Evolutionary conservation across 1,140 invertebrate species (phyloP), one percentile per base, ranked within the genome.

Genomic region (Acromyrmex charruanus): DNA sequence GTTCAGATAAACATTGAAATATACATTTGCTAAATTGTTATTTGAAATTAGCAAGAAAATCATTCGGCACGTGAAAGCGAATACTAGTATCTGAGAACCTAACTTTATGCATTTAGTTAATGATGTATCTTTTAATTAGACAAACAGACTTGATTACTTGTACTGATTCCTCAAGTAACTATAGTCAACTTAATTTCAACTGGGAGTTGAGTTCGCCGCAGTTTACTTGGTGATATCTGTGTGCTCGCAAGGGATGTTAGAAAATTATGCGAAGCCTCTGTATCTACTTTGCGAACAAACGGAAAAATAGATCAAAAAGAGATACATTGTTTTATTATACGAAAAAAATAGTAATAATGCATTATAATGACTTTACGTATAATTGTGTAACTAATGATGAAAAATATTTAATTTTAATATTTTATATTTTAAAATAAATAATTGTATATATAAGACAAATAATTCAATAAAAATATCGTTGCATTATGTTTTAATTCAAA

Each of bases 111-210:
- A 31, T 61, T 35, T 74, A 28, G 25, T 49, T 61, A 14, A 14
- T 25, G 69, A 74, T 75, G 63, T 75, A 84, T 84, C 55, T 75
- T 75, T 16, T 51, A 25, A 84, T 84, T 74, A 18, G 39, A 7
- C 28, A 35, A 84, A 74, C 25, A 58, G 55, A 49, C 53, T 51
- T 61, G 69, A 84, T 84, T 84, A 84, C 80, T 61, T 75, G 68
- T 63, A 28, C 69, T 25, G 55, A 74, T 84, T 82, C 68, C 80
- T 82, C 35, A 35, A 51, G 69, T 74, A 63, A 84, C 69, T 84
- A 84, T 51, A 75, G 18, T 6, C 55, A 72, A 84, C 39, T 84
- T 84, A 84, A 84, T 61, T 75, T 84, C 80, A 74, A 61, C 25
- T 28, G 55, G 35, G 31, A 84, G 69, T 84, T 14, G 25, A 82